A percentile compares a stretch with the other conserved stretches of the same genome.
phyloP scores from a whole-genome alignment of 2,113 vertebrate genomes.

The Catharus bicknelli region DNA sequence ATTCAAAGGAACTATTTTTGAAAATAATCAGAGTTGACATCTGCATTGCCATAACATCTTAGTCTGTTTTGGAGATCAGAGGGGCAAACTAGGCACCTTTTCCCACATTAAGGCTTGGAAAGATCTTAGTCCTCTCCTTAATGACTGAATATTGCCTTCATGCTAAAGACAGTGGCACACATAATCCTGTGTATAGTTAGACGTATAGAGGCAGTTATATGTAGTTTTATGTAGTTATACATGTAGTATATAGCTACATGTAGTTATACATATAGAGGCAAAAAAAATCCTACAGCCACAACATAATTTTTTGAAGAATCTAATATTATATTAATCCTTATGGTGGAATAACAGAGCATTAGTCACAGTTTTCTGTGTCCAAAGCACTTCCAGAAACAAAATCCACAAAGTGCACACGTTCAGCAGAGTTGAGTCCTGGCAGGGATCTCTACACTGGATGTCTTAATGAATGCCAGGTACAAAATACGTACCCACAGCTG shows the following conservation, averaged over 20 bases:
- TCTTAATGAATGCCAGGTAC: conserved; percentile 32
- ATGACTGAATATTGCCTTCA: background rate
- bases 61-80: background rate
- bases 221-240: too few species aligned
- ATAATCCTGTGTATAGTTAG: background rate
- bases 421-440: background rate
- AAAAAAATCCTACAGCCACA: background rate
- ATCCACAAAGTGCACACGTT: background rate
- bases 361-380: background rate
- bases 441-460: background rate
- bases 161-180: background rate
- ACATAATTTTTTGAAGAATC: background rate
- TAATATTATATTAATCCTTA: background rate
- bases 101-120: background rate
- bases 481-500: conserved; percentile 5
- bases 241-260: background rate
- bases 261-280: background rate
- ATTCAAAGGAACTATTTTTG: background rate
- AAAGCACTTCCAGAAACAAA: conserved; percentile 25
- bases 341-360: background rate
- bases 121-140: background rate
- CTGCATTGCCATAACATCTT: background rate
- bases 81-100: background rate
- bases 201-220: too few species aligned
- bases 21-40: background rate